Percentiles rank a stretch among this genome's conserved stretches.
phyloP scores from a whole-genome alignment of 2,888 invertebrate genomes.

The Seira ritae region DNA sequence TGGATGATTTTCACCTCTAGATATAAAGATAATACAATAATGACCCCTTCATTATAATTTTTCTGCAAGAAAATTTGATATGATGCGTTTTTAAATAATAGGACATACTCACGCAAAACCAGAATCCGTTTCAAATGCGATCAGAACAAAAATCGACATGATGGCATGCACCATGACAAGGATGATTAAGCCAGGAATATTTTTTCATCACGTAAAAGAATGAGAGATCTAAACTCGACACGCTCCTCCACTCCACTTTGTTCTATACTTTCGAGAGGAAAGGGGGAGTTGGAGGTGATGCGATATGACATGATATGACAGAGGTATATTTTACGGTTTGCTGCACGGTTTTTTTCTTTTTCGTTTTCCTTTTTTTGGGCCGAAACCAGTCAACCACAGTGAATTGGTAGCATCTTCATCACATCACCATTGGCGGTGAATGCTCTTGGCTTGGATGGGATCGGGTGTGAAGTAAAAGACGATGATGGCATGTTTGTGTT shows the following conservation, averaged over 20 bases:
- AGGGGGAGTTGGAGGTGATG: not conserved
- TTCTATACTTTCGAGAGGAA: not conserved
- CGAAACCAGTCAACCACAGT: not conserved
- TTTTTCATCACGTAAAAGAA: not conserved
- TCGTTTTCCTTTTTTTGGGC: not conserved
- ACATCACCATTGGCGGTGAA: too few relatives aligned
- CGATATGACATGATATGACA: not conserved
- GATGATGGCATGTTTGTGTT: conserved; percentile 7
- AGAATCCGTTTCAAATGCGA: not conserved
- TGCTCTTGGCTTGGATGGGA: not conserved
- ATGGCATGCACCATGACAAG: too few relatives aligned
- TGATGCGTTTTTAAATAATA: conserved; percentile 10
- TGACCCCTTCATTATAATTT: not conserved
- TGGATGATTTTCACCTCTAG: not conserved
- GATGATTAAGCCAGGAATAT: not conserved
- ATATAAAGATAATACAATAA: conserved; percentile 7
- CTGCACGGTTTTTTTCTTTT: conserved; percentile 21
- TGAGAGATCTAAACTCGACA: not conserved
- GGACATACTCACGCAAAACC: not conserved
- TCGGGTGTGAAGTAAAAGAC: conserved; percentile 6
- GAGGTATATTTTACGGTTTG: not conserved
- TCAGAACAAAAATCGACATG: too few relatives aligned
- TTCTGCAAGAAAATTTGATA: not conserved
- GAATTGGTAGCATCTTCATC: not conserved
- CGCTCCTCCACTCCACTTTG: not conserved